These are phyloP conservation scores for Bergia sp. DNA, from an alignment of 92 coral and sea anemone genomes.

Conservation along the genomic window DNA sequence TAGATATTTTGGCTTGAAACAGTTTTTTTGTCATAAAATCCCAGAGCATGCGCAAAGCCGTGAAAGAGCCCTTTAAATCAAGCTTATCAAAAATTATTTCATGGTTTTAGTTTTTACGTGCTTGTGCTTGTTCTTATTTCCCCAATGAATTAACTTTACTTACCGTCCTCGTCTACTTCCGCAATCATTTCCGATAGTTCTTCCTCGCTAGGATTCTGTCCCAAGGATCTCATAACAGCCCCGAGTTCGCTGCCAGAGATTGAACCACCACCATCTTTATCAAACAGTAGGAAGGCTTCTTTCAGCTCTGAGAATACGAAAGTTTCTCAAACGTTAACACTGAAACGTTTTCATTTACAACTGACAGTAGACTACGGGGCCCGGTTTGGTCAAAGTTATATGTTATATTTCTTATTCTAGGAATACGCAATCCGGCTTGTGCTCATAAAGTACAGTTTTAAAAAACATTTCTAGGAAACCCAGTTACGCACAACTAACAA, in stretches of 20 bases:
- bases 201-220: slow-evolving; percentile 86
- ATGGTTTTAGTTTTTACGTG: neutral
- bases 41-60: too few species aligned
- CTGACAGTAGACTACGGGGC: neutral
- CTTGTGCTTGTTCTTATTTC: neutral
- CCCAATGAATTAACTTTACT: neutral
- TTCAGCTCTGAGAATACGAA: slow-evolving; percentile 61
- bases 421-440: too few species aligned
- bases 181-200: slow-evolving; percentile 83
- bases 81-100: neutral
- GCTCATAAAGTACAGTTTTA: too few species aligned
- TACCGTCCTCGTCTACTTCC: slow-evolving; percentile 89
- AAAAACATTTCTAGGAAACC: too few species aligned
- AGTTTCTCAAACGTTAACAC: neutral
- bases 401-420: too few species aligned
- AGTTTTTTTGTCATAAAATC: too few species aligned
- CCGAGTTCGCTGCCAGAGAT: slow-evolving; percentile 87
- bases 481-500: too few species aligned
- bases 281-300: slow-evolving; percentile 88
- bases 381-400: neutral
- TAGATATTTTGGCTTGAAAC: too few species aligned
- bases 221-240: slow-evolving; percentile 83
- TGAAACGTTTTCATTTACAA: neutral
- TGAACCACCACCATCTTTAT: slow-evolving; percentile 87
- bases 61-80: neutral